These are phyloP conservation scores for Euplagia quadripunctaria DNA, from an alignment of 2,888 invertebrate genomes.

Conservation along the genomic window DNA sequence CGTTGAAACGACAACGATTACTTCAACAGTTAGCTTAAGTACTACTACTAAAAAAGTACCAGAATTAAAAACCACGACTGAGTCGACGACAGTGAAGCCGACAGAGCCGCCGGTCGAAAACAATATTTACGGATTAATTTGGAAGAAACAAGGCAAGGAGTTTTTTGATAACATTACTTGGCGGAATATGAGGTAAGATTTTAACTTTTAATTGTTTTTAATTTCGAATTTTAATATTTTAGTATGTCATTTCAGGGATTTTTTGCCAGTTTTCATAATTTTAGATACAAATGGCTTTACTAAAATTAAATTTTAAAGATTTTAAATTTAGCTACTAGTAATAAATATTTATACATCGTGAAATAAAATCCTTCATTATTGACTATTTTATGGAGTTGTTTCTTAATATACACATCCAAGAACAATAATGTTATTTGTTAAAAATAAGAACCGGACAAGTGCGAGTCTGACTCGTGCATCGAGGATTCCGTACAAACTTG, in stretches of 20 bases:
- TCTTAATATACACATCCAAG: too few species aligned
- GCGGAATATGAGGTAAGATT: constrained; percentile 80
- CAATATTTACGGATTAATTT: constrained; percentile 81
- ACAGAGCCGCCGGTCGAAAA: constrained; percentile 71
- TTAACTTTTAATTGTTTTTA: neutral
- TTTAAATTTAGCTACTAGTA: too few species aligned
- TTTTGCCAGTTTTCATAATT: neutral
- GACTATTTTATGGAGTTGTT: too few species aligned
- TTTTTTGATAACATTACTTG: constrained; percentile 77
- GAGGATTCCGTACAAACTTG: too few species aligned
- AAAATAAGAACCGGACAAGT: too few species aligned
- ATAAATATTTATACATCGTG: too few species aligned
- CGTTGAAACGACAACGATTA: constrained; percentile 81
- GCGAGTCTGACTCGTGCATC: too few species aligned
- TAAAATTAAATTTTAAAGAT: too few species aligned
- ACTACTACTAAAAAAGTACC: constrained; percentile 72
- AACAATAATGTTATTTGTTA: too few species aligned
- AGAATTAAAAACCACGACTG: constrained; percentile 67
- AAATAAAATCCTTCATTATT: too few species aligned
- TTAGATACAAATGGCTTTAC: neutral
- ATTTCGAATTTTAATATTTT: neutral
- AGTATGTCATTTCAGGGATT: neutral
- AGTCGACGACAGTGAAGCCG: constrained; percentile 62
- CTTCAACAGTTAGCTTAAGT: constrained; percentile 81
- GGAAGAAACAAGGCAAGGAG: constrained; percentile 84